Evolutionary conservation across 2,888 invertebrate genomes (phyloP).

Genomic region (Furcula furcula): DNA sequence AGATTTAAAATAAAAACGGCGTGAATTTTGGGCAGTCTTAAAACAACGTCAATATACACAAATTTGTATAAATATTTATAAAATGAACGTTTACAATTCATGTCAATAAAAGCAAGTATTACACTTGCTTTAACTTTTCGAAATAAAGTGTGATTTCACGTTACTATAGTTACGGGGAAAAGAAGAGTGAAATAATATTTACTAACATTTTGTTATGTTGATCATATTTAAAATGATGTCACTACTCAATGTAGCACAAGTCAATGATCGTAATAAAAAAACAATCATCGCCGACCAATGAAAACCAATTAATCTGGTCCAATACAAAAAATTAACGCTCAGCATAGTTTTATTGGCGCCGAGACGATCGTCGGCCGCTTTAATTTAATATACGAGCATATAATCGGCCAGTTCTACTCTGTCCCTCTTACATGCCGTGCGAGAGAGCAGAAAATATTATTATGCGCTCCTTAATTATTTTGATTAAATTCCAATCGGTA

Average conservation of each 20-base stretch:
- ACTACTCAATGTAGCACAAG: slow-evolving; percentile 12
- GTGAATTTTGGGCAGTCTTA: neutral
- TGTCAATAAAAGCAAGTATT: no score
- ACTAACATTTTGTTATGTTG: no score
- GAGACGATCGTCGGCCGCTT: slow-evolving; percentile 55
- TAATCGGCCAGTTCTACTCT: slow-evolving; percentile 32
- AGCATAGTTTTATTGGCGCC: slow-evolving; percentile 57
- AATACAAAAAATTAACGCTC: slow-evolving; percentile 47
- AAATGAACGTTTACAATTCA: no score
- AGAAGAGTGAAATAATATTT: no score
- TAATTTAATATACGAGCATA: slow-evolving; percentile 55
- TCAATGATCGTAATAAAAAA: slow-evolving; percentile 39
- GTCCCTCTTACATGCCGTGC: slow-evolving; percentile 28
- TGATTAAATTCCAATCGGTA: slow-evolving; percentile 17
- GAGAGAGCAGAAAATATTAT: slow-evolving; percentile 26
- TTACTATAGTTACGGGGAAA: no score
- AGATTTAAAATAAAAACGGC: neutral
- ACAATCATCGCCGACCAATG: slow-evolving; percentile 51
- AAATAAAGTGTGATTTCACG: no score
- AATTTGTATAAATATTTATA: neutral
- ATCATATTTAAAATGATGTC: neutral
- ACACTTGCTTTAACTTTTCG: no score
- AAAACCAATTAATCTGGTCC: slow-evolving; percentile 60
- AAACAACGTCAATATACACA: neutral
- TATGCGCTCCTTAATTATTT: slow-evolving; percentile 18